Conservation (phyloP, 2,113 vertebrate species). For the Antechinus stuartii region DNA sequence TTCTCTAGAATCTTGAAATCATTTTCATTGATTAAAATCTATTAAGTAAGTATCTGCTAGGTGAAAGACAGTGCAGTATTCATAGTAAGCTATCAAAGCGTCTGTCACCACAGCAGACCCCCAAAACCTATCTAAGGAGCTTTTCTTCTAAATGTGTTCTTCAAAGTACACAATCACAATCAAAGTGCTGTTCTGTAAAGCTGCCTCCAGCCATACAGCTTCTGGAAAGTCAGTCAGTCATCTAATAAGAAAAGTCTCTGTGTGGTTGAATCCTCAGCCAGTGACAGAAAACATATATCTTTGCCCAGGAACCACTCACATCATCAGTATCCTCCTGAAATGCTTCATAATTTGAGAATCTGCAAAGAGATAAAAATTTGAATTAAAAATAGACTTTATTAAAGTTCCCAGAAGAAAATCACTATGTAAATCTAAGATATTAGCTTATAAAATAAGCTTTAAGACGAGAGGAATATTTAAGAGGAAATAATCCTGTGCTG, state of each 20-base stretch:
- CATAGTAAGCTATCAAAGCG: background rate
- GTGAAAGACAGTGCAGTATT: background rate
- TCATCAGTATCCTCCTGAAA: constrained; percentile 3
- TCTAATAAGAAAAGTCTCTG: background rate
- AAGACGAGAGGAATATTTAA: background rate
- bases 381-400: constrained; percentile 7
- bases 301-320: background rate
- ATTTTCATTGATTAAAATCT: constrained; percentile 28
- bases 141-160: constrained; percentile 21
- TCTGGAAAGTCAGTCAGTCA: background rate
- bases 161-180: background rate
- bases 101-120: constrained; percentile 35
- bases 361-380: constrained; percentile 32
- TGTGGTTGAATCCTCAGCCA: constrained; percentile 10
- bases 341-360: constrained; percentile 4
- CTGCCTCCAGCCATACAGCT: background rate
- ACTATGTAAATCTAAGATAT: constrained; percentile 1
- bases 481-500: background rate
- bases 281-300: constrained; percentile 1
- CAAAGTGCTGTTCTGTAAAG: background rate
- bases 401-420: background rate
- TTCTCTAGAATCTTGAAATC: constrained; percentile 4
- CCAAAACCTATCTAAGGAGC: constrained; percentile 24
- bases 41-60: background rate
- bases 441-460: background rate